Conservation (phyloP, 2,797 vertebrate genomes). For the Peromyscus nudipes region DNA sequence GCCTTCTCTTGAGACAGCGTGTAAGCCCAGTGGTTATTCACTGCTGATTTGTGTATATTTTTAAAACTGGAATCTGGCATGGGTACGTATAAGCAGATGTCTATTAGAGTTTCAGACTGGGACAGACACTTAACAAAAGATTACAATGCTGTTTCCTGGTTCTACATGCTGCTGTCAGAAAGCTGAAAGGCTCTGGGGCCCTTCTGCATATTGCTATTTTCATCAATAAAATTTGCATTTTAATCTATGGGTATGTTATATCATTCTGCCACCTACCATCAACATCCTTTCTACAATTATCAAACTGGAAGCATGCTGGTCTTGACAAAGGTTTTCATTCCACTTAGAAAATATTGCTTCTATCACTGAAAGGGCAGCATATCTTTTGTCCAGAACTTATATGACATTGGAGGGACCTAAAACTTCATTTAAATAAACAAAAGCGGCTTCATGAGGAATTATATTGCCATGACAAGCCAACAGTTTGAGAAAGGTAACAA, state of each 20-base stretch:
- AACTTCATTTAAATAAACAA: conserved; percentile 76
- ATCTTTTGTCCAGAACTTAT: conserved; percentile 62
- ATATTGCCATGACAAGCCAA: conserved; percentile 69
- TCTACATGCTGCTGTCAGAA: conserved; percentile 70
- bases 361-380: conserved; percentile 60
- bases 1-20: background rate
- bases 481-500: conserved; percentile 54
- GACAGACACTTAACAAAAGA: conserved; percentile 65
- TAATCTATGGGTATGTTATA: conserved; percentile 69
- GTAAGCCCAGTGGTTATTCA: conserved; percentile 46
- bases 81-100: background rate
- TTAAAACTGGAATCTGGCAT: conserved; percentile 51
- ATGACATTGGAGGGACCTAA: conserved; percentile 65
- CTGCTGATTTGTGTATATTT: conserved; percentile 10
- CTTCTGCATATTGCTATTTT: conserved; percentile 69
- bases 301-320: conserved; percentile 56
- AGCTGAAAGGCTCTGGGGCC: conserved; percentile 44
- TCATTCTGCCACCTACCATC: conserved; percentile 62
- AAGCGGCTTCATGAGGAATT: conserved; percentile 67
- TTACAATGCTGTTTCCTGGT: conserved; percentile 51
- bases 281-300: conserved; percentile 69
- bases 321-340: conserved; percentile 69
- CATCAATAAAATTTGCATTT: conserved; percentile 81
- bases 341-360: conserved; percentile 70
- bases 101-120: conserved; percentile 9